phyloP scores from a whole-genome alignment of 1,140 invertebrate species.

The Trachymyrmex cornetzi region DNA sequence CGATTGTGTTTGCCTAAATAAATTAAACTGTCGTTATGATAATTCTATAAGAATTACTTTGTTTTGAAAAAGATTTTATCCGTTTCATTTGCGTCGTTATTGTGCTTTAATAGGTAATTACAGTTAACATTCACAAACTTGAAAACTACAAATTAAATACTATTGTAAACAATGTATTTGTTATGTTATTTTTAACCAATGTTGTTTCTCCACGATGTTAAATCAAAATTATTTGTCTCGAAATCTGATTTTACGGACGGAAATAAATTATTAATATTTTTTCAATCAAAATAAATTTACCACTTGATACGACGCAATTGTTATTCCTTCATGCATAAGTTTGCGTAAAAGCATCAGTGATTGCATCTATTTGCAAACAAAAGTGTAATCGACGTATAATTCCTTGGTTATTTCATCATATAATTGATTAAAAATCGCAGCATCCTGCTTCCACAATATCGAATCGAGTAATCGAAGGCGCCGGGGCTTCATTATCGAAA shows the following conservation, averaged over 20 bases:
- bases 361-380: slow-evolving; percentile 28
- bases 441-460: slow-evolving; percentile 21
- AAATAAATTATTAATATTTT: slow-evolving; percentile 3
- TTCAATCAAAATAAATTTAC: slow-evolving; percentile 5
- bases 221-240: background rate
- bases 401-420: slow-evolving; percentile 19
- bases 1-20: background rate
- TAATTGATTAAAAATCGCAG: slow-evolving; percentile 45
- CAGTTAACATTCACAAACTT: slow-evolving; percentile 5
- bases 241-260: background rate
- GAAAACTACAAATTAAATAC: slow-evolving; percentile 36
- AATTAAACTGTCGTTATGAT: slow-evolving; percentile 35
- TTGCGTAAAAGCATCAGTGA: slow-evolving; percentile 20
- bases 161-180: slow-evolving; percentile 14
- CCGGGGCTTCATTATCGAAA: slow-evolving; percentile 28
- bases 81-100: background rate
- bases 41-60: slow-evolving; percentile 49
- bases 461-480: background rate
- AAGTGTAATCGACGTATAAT: slow-evolving; percentile 9
- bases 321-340: background rate
- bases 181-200: background rate
- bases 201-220: background rate
- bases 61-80: slow-evolving; percentile 46
- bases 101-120: slow-evolving; percentile 17
- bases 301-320: background rate